Percentiles rank a stretch among this genome's conserved stretches.
phyloP scores from a whole-genome alignment of 2,113 vertebrate species.

The Myotis davidii region DNA sequence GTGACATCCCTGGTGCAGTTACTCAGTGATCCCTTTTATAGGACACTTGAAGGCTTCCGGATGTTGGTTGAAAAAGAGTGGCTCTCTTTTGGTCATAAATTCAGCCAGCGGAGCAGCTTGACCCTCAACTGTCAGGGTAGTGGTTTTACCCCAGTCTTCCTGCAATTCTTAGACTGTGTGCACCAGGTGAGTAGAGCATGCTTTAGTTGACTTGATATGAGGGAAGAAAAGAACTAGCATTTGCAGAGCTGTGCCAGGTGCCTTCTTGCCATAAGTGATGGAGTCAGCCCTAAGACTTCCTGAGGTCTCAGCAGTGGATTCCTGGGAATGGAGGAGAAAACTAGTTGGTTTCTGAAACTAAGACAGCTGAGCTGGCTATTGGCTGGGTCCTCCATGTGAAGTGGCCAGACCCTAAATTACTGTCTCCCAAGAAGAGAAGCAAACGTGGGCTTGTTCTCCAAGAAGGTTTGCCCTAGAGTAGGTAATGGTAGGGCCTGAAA shows the following conservation, averaged over 20 bases:
- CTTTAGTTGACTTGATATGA: neutral
- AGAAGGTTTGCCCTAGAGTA: neutral
- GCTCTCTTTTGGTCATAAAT: constrained; percentile 98
- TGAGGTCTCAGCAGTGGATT: neutral
- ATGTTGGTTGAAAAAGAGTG: constrained; percentile 98
- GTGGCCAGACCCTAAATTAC: neutral
- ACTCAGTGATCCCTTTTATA: constrained; percentile 97
- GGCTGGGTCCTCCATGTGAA: neutral
- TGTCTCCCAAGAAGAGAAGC: neutral
- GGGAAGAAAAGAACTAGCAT: neutral
- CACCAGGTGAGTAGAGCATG: constrained; percentile 92
- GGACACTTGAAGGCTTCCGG: constrained; percentile 96
- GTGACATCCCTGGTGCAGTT: constrained; percentile 95
- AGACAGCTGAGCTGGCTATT: constrained; percentile 1
- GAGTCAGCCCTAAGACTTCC: neutral
- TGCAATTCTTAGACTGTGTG: constrained; percentile 98
- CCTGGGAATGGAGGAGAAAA: neutral
- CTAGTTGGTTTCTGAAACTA: constrained; percentile 36
- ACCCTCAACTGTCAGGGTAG: constrained; percentile 94
- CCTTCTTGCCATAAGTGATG: neutral
- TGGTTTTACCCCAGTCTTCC: constrained; percentile 95
- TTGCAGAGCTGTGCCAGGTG: neutral
- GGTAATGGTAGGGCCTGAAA: neutral
- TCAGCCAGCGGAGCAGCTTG: constrained; percentile 95
- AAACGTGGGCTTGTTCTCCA: neutral